Evolutionary conservation across 1,140 invertebrate species (phyloP).

Genomic region (Diorhabda elongata): DNA sequence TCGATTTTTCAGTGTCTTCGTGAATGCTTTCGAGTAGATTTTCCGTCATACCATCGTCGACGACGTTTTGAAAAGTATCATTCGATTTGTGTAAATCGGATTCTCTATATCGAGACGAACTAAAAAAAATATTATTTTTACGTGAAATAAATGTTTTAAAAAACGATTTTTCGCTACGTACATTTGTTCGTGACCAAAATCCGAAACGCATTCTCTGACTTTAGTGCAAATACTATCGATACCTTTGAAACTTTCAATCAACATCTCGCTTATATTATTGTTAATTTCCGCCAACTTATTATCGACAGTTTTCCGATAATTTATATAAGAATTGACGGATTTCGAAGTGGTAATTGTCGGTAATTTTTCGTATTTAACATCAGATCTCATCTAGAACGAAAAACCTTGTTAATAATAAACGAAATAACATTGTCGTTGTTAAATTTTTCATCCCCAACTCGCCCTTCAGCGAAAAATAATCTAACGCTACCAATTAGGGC

Average conservation of each 20-base stretch:
- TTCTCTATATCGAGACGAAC: too few relatives aligned
- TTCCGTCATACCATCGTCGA: background rate
- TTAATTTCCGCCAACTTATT: conserved; percentile 30
- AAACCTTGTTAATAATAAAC: too few relatives aligned
- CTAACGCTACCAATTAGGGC: too few relatives aligned
- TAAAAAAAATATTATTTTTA: too few relatives aligned
- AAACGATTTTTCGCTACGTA: too few relatives aligned
- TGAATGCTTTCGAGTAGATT: background rate
- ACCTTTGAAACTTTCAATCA: conserved; percentile 30
- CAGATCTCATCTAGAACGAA: too few relatives aligned
- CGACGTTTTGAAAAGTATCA: background rate
- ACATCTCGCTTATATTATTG: conserved; percentile 34
- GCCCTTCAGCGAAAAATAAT: too few relatives aligned
- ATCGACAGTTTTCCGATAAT: conserved; percentile 22
- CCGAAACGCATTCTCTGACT: conserved; percentile 25
- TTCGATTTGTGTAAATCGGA: too few relatives aligned
- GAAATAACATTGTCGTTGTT: too few relatives aligned
- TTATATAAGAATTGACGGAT: conserved; percentile 8
- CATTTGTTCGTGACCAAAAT: conserved; percentile 2
- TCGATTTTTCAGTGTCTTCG: background rate
- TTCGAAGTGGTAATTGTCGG: background rate
- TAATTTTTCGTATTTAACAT: background rate
- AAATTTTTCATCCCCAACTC: too few relatives aligned
- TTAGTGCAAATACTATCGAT: conserved; percentile 33
- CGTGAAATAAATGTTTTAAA: too few relatives aligned